A percentile compares a stretch with the other conserved stretches of the same genome.
Conservation (phyloP, 2,797 vertebrate species). For the Peromyscus nudipes region DNA sequence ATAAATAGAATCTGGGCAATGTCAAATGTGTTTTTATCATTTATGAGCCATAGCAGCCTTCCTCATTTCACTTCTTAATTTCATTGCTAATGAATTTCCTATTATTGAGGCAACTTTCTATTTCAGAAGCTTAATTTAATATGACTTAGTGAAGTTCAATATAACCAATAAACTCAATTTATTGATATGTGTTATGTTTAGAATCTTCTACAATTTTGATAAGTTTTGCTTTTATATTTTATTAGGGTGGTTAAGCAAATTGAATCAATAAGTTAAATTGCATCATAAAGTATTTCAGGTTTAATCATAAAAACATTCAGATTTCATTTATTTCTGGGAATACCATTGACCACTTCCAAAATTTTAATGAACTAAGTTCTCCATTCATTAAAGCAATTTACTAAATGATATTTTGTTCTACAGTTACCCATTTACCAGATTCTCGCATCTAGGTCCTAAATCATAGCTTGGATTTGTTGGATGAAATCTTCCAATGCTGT, state of each 20-base stretch:
- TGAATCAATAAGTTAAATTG: neutral
- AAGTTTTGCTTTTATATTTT: neutral
- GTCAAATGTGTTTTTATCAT: neutral
- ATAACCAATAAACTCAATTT: neutral
- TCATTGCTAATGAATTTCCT: conserved; percentile 16
- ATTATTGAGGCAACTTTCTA: neutral
- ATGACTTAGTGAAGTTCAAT: neutral
- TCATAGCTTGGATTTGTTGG: neutral
- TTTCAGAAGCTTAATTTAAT: neutral
- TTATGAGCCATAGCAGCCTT: neutral
- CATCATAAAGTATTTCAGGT: conserved; percentile 10
- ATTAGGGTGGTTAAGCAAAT: neutral
- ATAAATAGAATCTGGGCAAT: neutral
- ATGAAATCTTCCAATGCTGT: neutral
- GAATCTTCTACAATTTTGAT: neutral
- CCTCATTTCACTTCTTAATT: conserved; percentile 32
- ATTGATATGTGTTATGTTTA: neutral
- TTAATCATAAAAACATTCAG: neutral
- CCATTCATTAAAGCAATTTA: neutral
- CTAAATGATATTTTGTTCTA: neutral
- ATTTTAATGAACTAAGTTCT: conserved; percentile 12
- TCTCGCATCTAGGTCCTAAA: neutral
- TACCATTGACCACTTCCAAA: neutral
- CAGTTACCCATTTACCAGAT: neutral
- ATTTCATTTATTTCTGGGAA: neutral